Evolutionary conservation across 1,140 invertebrate genomes (phyloP).

Genomic region (Cherax quadricarinatus): DNA sequence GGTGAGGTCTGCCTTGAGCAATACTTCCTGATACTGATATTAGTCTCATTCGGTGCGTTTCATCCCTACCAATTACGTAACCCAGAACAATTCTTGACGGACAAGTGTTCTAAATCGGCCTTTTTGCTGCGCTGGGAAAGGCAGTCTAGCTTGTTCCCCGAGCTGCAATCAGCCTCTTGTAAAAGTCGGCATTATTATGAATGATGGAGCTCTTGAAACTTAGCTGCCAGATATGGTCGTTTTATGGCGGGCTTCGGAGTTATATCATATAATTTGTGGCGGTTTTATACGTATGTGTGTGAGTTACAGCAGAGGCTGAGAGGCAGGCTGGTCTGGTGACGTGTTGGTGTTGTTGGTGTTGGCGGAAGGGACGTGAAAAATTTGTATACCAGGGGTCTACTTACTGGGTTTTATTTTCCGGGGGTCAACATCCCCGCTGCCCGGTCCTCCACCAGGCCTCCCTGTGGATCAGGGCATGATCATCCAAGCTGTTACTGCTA

Average conservation of each 20-base stretch:
- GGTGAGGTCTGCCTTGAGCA: too few relatives aligned
- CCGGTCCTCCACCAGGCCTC: too few relatives aligned
- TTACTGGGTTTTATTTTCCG: too few relatives aligned
- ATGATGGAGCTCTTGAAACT: slow-evolving; percentile 21
- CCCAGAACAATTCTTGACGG: background rate
- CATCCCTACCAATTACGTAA: slow-evolving; percentile 31
- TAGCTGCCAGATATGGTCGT: slow-evolving; percentile 36
- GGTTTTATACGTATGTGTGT: slow-evolving; percentile 39
- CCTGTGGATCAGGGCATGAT: too few relatives aligned
- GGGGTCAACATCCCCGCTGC: too few relatives aligned
- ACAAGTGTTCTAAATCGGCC: slow-evolving; percentile 34
- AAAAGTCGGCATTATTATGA: slow-evolving; percentile 57
- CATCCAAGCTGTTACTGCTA: too few relatives aligned
- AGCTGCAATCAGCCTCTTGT: slow-evolving; percentile 21
- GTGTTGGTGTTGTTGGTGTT: background rate
- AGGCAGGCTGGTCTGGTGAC: background rate
- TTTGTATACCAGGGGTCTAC: too few relatives aligned
- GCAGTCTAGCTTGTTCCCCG: background rate
- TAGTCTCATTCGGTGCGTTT: background rate
- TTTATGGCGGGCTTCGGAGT: slow-evolving; percentile 15
- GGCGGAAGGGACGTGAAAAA: too few relatives aligned
- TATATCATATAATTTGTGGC: slow-evolving; percentile 58
- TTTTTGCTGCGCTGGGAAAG: background rate
- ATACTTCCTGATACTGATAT: background rate
- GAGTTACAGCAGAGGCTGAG: slow-evolving; percentile 21